phyloP scores from a whole-genome alignment of 2,888 invertebrate genomes.

The Drosophila paramelanica region DNA sequence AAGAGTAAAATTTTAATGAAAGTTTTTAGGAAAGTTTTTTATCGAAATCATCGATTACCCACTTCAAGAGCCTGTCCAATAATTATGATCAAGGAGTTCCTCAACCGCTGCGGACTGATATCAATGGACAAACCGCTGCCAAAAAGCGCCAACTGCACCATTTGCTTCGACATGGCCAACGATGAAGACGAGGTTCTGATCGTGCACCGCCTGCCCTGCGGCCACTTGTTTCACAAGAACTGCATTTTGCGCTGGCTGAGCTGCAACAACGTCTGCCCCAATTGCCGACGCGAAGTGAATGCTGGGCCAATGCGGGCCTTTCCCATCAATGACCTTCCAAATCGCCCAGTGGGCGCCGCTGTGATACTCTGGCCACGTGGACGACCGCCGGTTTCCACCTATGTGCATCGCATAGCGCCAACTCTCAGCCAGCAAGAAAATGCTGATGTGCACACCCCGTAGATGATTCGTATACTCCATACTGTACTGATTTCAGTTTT shows the following conservation, averaged over 20 bases:
- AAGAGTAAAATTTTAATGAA: not conserved
- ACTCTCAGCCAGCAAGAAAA: not conserved
- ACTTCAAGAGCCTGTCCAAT: constrained; percentile 5
- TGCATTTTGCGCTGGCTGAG: constrained; percentile 35
- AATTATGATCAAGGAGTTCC: constrained; percentile 25
- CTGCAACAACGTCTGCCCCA: constrained; percentile 25
- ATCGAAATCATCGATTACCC: not conserved
- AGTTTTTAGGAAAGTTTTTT: not conserved
- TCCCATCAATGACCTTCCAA: too few relatives aligned
- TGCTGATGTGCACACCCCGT: not conserved
- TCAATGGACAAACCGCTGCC: not conserved
- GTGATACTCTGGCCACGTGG: constrained; percentile 20
- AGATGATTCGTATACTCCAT: not conserved
- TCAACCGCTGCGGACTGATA: constrained; percentile 5
- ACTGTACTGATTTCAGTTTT: not conserved
- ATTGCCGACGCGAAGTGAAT: constrained; percentile 16
- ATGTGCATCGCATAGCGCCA: constrained; percentile 8
- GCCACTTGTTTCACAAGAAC: constrained; percentile 28
- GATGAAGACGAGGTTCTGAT: constrained; percentile 17
- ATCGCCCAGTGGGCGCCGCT: not conserved
- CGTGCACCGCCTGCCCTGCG: constrained; percentile 19
- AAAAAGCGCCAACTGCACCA: constrained; percentile 15
- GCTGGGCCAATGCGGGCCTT: not conserved
- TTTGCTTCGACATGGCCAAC: constrained; percentile 25
- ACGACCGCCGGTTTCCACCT: constrained; percentile 31